These are phyloP conservation scores for Harpalus rubripes DNA, from an alignment of 2,888 invertebrate species.

Conservation along the genomic window DNA sequence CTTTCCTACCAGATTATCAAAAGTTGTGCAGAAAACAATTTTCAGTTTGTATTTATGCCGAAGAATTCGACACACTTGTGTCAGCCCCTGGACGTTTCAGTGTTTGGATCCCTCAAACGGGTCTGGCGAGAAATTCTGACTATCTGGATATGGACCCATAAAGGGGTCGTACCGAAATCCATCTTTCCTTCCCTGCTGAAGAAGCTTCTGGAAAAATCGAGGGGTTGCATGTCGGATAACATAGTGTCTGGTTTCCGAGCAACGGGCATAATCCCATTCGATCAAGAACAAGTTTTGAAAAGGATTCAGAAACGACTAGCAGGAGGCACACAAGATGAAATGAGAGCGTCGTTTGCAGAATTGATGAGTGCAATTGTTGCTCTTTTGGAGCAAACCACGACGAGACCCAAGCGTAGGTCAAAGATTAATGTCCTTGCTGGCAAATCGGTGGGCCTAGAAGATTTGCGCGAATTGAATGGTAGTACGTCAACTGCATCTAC, in stretches of 20 bases:
- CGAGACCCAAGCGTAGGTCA: too few relatives aligned
- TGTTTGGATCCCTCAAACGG: constrained; percentile 70
- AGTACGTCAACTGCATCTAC: too few relatives aligned
- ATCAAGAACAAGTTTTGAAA: constrained; percentile 56
- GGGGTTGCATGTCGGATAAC: constrained; percentile 46
- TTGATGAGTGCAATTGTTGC: background rate
- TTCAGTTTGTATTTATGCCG: constrained; percentile 71
- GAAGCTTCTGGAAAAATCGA: background rate
- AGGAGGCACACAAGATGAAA: background rate
- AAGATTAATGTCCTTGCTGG: too few relatives aligned
- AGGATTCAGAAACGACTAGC: background rate
- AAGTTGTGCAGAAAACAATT: constrained; percentile 71
- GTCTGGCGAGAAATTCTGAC: constrained; percentile 67
- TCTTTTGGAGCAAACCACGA: background rate
- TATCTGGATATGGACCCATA: background rate
- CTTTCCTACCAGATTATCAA: constrained; percentile 70
- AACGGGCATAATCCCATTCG: constrained; percentile 61
- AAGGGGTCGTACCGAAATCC: background rate
- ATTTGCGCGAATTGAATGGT: too few relatives aligned
- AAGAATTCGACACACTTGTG: constrained; percentile 70
- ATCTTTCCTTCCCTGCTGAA: background rate
- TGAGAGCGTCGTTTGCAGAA: background rate
- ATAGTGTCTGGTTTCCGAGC: constrained; percentile 65
- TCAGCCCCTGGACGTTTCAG: constrained; percentile 71
- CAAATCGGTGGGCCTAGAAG: too few relatives aligned